These are phyloP conservation scores for Tenthredo mesomela DNA, from an alignment of 2,888 invertebrate genomes.

Conservation along the genomic window DNA sequence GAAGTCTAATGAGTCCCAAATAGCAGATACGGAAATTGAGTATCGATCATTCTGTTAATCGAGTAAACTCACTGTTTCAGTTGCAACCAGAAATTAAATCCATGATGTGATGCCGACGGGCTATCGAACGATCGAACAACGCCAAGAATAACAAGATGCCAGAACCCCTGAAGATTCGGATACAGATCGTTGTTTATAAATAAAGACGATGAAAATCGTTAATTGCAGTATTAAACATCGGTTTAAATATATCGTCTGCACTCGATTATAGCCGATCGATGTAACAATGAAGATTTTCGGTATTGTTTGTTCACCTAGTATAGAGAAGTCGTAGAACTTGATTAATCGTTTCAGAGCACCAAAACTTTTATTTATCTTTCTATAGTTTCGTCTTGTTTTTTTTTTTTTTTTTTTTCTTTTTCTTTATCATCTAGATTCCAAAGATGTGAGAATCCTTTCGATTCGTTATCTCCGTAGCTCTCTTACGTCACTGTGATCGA, in stretches of 20 bases:
- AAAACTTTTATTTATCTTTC: background rate
- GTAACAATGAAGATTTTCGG: background rate
- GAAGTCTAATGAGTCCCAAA: background rate
- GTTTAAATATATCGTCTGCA: background rate
- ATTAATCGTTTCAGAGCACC: background rate
- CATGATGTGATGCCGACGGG: constrained; percentile 3
- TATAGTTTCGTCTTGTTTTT: background rate
- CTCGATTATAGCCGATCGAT: background rate
- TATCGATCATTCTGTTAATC: background rate
- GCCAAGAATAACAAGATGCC: constrained; percentile 22
- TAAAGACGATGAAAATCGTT: background rate
- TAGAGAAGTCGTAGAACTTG: background rate
- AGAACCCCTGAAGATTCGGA: constrained; percentile 1
- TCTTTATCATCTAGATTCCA: background rate
- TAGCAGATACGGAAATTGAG: background rate
- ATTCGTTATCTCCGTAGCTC: background rate
- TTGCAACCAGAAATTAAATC: constrained; percentile 1
- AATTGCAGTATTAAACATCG: background rate
- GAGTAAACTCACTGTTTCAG: constrained; percentile 25
- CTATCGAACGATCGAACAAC: background rate
- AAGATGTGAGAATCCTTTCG: background rate
- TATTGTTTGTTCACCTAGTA: background rate
- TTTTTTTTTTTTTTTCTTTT: background rate
- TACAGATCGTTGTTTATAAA: background rate
- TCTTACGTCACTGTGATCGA: background rate